A percentile compares a stretch with the other conserved stretches of the same genome.
These are phyloP conservation scores for Myodes glareolus DNA, from an alignment of 2,113 vertebrate species.

Conservation along the genomic window DNA sequence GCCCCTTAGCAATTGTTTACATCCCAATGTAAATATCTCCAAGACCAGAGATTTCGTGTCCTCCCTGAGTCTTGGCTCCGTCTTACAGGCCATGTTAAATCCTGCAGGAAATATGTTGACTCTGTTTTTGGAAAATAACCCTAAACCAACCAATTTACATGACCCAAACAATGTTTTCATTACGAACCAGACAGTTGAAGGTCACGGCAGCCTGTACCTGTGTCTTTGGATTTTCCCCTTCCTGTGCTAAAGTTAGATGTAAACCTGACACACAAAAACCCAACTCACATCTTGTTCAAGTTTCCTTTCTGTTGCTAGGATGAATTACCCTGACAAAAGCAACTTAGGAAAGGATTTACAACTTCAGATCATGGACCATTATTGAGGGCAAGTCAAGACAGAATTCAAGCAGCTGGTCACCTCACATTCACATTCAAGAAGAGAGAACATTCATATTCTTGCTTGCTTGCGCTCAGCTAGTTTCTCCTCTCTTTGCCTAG, in stretches of 20 bases:
- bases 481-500: not conserved
- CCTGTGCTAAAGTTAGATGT: not conserved
- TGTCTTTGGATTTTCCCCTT: not conserved
- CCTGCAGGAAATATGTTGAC: not conserved
- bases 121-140: not conserved
- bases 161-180: not conserved
- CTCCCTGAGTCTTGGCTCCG: not conserved
- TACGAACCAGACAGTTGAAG: not conserved
- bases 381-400: not conserved
- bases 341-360: not conserved
- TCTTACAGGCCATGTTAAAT: not conserved
- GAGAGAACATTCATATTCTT: not conserved
- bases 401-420: not conserved
- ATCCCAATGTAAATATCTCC: not conserved
- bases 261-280: not conserved
- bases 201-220: fast-evolving
- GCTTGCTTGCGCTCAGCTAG: too few relatives aligned
- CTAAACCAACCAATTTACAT: not conserved
- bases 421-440: not conserved
- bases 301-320: not conserved
- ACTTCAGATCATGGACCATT: too few relatives aligned
- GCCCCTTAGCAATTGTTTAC: not conserved
- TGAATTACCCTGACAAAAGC: not conserved
- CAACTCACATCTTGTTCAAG: not conserved
- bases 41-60: not conserved